Percentiles rank a stretch among this genome's conserved stretches.
These are phyloP conservation scores for Darevskia nairensis DNA, from an alignment of 2,797 vertebrate genomes.

Conservation along the genomic window DNA sequence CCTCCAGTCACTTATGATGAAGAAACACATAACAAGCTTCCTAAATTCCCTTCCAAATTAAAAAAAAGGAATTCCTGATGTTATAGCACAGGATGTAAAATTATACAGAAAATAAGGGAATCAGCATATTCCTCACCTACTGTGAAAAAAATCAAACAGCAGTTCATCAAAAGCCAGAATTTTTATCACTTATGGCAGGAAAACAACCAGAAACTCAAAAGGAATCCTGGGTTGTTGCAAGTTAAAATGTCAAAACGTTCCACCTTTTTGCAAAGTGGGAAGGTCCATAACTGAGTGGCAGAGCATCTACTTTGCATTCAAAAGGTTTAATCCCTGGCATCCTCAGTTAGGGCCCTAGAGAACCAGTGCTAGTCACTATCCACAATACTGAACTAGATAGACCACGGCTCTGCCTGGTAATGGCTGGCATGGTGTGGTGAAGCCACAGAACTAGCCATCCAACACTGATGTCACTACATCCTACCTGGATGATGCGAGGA, in stretches of 20 bases:
- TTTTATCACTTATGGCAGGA: neutral
- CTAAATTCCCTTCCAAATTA: neutral
- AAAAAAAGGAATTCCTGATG: neutral
- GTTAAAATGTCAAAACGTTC: neutral
- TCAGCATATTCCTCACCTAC: neutral
- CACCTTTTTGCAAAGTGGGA: neutral
- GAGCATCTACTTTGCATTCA: too few relatives aligned
- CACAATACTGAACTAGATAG: too few relatives aligned
- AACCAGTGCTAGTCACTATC: too few relatives aligned
- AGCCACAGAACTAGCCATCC: too few relatives aligned
- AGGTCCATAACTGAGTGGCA: too few relatives aligned
- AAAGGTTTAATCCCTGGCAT: too few relatives aligned
- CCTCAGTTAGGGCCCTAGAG: too few relatives aligned
- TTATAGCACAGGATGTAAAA: neutral
- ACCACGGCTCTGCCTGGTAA: too few relatives aligned
- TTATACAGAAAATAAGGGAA: neutral
- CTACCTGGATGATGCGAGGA: too few relatives aligned
- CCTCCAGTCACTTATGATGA: neutral
- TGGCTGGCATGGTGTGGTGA: too few relatives aligned
- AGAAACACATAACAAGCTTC: neutral
- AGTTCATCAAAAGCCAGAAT: neutral
- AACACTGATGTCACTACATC: too few relatives aligned
- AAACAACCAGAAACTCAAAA: neutral
- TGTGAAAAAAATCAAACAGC: neutral
- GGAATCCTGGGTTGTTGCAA: neutral